A percentile compares a stretch with the other conserved stretches of the same genome.
Conservation (phyloP, 1,140 invertebrate genomes). For the Parasteatoda tepidariorum region DNA sequence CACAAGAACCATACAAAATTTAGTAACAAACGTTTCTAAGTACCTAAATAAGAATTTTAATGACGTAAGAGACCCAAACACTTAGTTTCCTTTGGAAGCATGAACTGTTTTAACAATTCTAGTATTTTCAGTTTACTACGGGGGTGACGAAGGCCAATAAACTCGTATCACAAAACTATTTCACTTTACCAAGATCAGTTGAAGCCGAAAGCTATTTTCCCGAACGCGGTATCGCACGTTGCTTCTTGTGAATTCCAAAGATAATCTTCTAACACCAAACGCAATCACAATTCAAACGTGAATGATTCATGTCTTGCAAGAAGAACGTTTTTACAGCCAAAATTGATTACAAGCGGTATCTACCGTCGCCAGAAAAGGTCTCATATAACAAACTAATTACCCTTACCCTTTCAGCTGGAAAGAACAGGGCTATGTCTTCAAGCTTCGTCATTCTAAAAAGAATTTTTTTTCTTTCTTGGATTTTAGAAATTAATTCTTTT, state of each 20-base stretch:
- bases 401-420: slow-evolving; percentile 31
- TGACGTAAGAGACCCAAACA: no score
- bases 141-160: no score
- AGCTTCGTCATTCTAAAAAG: background rate
- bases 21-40: no score
- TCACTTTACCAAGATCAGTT: background rate
- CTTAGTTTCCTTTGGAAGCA: no score
- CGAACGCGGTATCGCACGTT: slow-evolving; percentile 2
- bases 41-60: no score
- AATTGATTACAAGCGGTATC: slow-evolving; percentile 50
- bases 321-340: slow-evolving; percentile 44
- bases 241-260: slow-evolving; percentile 37
- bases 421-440: slow-evolving; percentile 6
- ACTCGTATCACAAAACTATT: background rate
- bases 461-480: background rate
- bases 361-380: slow-evolving; percentile 13
- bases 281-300: slow-evolving; percentile 48
- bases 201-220: slow-evolving; percentile 5
- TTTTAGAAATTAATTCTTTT: background rate
- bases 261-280: slow-evolving; percentile 45
- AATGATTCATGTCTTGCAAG: slow-evolving; percentile 43
- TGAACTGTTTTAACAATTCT: no score
- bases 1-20: no score
- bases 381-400: slow-evolving; percentile 55
- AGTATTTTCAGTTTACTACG: no score